Evolutionary conservation across 2,888 invertebrate genomes (phyloP).

Genomic region (Linnaemya tessellans): DNA sequence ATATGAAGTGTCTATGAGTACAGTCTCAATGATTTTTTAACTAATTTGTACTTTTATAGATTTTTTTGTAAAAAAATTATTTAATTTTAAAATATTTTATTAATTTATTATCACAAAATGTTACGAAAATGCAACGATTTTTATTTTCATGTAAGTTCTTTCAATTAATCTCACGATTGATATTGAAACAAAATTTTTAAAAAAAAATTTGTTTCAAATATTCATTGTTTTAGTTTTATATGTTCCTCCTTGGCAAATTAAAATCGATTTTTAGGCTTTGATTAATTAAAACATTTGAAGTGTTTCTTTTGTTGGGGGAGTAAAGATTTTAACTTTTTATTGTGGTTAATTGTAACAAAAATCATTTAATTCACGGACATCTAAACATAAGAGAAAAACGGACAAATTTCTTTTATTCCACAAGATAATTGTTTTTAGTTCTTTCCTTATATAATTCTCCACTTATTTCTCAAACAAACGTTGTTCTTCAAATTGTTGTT

Average conservation of each 20-base stretch:
- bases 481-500: constrained; percentile 71
- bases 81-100: constrained; percentile 57
- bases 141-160: constrained; percentile 31
- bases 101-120: constrained; percentile 72
- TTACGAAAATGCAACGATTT: constrained; percentile 73
- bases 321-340: constrained; percentile 28
- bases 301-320: constrained; percentile 45
- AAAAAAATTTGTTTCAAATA: constrained; percentile 73
- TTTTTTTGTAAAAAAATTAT: constrained; percentile 53
- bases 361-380: constrained; percentile 54
- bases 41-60: constrained; percentile 74
- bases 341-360: constrained; percentile 23
- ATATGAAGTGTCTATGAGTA: constrained; percentile 60
- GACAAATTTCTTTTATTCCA: not conserved
- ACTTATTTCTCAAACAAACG: constrained; percentile 40
- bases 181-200: constrained; percentile 72
- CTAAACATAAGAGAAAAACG: constrained; percentile 40
- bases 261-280: constrained; percentile 68
- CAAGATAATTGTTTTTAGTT: constrained; percentile 2
- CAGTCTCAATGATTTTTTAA: constrained; percentile 70
- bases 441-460: constrained; percentile 4
- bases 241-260: constrained; percentile 62
- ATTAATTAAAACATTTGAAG: constrained; percentile 67
- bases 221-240: constrained; percentile 67
- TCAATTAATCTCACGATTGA: constrained; percentile 55